Evolutionary conservation across 2,113 vertebrate genomes (phyloP).

Genomic region (Lycocorax pyrrhopterus): DNA sequence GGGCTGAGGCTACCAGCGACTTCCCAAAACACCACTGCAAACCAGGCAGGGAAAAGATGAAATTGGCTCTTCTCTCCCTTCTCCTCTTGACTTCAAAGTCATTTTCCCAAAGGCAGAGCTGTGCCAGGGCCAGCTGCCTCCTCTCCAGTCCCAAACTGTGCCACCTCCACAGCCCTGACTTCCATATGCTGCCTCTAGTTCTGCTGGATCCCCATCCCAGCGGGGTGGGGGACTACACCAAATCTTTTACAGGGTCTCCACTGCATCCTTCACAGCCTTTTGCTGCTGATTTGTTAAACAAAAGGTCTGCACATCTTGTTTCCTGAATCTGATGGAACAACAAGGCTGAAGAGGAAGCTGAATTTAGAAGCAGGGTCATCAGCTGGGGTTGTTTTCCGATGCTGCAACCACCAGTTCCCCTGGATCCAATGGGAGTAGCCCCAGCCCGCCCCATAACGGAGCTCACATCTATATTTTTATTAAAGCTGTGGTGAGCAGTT

Average conservation of each 20-base stretch:
- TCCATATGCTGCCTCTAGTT: background rate
- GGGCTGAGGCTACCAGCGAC: background rate
- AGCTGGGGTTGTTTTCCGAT: background rate
- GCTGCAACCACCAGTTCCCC: background rate
- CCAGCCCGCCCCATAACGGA: background rate
- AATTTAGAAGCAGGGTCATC: background rate
- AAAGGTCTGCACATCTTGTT: background rate
- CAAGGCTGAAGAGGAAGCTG: slow-evolving; percentile 28
- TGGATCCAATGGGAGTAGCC: background rate
- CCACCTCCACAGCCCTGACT: background rate
- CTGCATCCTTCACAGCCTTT: background rate
- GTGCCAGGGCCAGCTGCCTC: background rate
- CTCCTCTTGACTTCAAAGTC: rapidly evolving
- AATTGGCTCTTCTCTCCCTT: background rate
- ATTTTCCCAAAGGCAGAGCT: background rate
- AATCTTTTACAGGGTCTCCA: background rate
- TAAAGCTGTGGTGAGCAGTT: background rate
- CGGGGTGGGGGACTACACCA: rapidly evolving
- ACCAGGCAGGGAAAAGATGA: background rate
- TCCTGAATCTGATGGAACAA: slow-evolving; percentile 24
- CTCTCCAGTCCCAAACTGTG: background rate
- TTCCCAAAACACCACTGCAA: background rate
- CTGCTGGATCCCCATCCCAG: background rate
- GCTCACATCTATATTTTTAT: background rate
- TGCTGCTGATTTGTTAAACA: slow-evolving; percentile 52